Conservation (phyloP, 2,113 vertebrate species). For the Coryphaenoides rupestris region DNA sequence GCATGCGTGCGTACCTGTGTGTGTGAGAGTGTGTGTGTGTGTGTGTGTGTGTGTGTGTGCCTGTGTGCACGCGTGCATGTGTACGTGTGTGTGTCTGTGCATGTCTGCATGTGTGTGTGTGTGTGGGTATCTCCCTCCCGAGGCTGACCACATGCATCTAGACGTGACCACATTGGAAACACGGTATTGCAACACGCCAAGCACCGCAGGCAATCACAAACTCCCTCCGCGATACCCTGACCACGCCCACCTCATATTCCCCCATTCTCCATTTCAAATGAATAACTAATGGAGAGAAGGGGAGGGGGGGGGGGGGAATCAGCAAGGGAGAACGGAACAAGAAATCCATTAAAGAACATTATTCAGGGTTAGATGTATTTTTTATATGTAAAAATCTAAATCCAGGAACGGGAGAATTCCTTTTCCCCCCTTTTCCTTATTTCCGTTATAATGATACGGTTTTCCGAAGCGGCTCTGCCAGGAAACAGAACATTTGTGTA, state of each 20-base stretch:
- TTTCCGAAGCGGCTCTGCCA: background rate
- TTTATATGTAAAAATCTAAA: conserved; percentile 23
- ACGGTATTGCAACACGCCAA: too few species aligned
- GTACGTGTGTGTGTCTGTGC: too few species aligned
- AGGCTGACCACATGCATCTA: background rate
- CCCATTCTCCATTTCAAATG: conserved; percentile 42
- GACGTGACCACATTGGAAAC: conserved; percentile 16
- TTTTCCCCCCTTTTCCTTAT: conserved; percentile 3
- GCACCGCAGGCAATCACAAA: conserved; percentile 48
- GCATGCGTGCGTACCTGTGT: background rate
- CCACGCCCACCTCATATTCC: conserved; percentile 41
- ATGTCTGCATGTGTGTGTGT: too few species aligned
- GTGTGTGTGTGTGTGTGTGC: background rate
- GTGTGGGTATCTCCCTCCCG: background rate
- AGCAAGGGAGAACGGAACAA: conserved; percentile 48
- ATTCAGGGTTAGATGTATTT: conserved; percentile 36
- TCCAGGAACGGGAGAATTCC: too few species aligned
- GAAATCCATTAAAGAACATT: conserved; percentile 65
- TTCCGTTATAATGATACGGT: too few species aligned
- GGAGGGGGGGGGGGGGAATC: conserved; percentile 31
- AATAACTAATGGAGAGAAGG: conserved; percentile 48
- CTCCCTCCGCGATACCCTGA: conserved; percentile 36
- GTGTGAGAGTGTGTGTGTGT: background rate
- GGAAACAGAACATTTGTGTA: too few species aligned
- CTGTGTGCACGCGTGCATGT: too few species aligned